A percentile compares a stretch with the other conserved stretches of the same genome.
Conservation (phyloP, 2,888 invertebrate species). For the Erynnis tages region DNA sequence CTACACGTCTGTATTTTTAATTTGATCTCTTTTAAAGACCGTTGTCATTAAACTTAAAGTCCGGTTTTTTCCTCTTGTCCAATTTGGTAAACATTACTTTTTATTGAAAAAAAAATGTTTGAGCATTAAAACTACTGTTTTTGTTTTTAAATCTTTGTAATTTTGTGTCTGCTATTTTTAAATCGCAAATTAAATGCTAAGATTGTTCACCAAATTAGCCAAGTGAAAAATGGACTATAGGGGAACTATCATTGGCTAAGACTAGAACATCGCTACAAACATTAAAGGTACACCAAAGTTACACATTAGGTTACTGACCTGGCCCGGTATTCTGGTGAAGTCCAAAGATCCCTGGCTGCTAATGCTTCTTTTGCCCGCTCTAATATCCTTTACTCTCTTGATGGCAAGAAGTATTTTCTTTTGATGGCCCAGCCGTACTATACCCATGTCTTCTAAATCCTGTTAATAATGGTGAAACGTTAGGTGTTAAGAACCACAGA, state of each 20-base stretch:
- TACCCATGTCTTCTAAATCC: slow-evolving; percentile 98
- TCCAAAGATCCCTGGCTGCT: slow-evolving; percentile 75
- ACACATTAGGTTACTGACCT: slow-evolving; percentile 63
- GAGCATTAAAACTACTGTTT: too few species aligned
- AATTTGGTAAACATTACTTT: too few species aligned
- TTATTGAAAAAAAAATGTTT: too few species aligned
- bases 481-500: too few species aligned
- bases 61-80: too few species aligned
- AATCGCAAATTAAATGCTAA: too few species aligned
- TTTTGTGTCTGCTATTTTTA: too few species aligned
- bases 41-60: slow-evolving; percentile 49
- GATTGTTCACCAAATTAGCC: too few species aligned
- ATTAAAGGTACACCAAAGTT: slow-evolving; percentile 33
- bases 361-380: slow-evolving; percentile 89
- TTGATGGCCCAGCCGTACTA: slow-evolving; percentile 97
- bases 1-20: too few species aligned
- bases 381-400: slow-evolving; percentile 96
- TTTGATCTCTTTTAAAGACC: too few species aligned
- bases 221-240: too few species aligned
- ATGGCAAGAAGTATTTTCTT: slow-evolving; percentile 98
- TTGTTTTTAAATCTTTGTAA: too few species aligned
- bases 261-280: slow-evolving; percentile 75
- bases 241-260: slow-evolving; percentile 53
- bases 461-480: slow-evolving; percentile 39
- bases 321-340: slow-evolving; percentile 71